phyloP scores from a whole-genome alignment of 1,140 invertebrate species.

The Aradophagus sp. region DNA sequence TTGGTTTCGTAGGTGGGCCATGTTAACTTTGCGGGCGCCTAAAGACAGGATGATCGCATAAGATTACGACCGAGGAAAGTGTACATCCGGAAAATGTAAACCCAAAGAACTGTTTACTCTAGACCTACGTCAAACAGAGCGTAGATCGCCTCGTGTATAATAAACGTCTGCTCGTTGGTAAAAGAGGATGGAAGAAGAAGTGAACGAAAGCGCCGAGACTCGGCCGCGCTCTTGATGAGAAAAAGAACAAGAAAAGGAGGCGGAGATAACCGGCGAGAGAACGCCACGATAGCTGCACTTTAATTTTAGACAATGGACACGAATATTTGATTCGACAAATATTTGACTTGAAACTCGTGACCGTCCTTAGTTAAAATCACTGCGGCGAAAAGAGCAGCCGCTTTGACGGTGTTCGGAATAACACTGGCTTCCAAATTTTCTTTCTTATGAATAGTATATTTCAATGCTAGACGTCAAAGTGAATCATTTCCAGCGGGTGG shows the following conservation, averaged over 20 bases:
- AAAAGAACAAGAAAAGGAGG: too few relatives aligned
- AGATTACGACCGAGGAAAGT: slow-evolving; percentile 37
- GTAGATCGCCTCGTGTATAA: slow-evolving; percentile 56
- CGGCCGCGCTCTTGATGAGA: too few relatives aligned
- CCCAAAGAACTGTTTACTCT: slow-evolving; percentile 58
- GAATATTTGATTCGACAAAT: too few relatives aligned
- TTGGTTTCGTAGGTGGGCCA: slow-evolving; percentile 22
- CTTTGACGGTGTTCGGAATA: too few relatives aligned
- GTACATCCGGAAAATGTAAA: slow-evolving; percentile 57
- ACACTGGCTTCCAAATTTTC: too few relatives aligned
- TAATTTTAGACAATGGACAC: slow-evolving; percentile 14
- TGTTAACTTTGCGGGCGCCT: slow-evolving; percentile 23
- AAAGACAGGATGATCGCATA: slow-evolving; percentile 39
- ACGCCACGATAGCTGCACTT: too few relatives aligned
- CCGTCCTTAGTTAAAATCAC: not conserved
- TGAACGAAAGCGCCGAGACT: not conserved
- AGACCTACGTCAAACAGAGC: slow-evolving; percentile 62
- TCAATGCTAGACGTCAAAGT: too few relatives aligned
- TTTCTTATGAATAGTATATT: too few relatives aligned
- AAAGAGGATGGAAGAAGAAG: slow-evolving; percentile 1
- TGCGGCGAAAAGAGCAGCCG: too few relatives aligned
- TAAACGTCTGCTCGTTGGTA: slow-evolving; percentile 45
- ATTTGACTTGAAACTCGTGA: slow-evolving; percentile 10
- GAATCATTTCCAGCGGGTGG: too few relatives aligned
- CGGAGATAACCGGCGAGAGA: too few relatives aligned